These are phyloP conservation scores for Lepidostoma basale DNA, from an alignment of 1,140 invertebrate genomes.

Conservation along the genomic window DNA sequence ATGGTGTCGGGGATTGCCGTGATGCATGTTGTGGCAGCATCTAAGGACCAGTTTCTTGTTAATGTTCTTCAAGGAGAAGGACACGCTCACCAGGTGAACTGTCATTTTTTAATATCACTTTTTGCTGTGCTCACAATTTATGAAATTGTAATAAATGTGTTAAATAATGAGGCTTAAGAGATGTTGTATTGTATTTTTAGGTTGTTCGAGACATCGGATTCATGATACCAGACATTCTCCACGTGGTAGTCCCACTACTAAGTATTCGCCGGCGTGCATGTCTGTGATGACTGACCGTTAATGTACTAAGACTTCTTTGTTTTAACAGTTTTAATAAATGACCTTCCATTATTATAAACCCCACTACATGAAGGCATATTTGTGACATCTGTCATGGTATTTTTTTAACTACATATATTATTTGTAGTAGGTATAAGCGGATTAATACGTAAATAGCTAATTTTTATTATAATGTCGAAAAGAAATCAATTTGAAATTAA, in stretches of 20 bases:
- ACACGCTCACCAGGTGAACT: conserved; percentile 68
- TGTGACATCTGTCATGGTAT: too few species aligned
- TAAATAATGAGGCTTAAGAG: neutral
- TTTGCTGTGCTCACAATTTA: neutral
- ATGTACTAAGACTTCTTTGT: too few species aligned
- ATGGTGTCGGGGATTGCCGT: conserved; percentile 70
- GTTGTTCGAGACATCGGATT: conserved; percentile 74
- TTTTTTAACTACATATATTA: too few species aligned
- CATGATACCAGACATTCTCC: conserved; percentile 76
- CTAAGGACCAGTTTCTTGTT: conserved; percentile 76
- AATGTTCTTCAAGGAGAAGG: conserved; percentile 76
- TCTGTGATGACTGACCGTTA: neutral
- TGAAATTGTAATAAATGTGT: too few species aligned
- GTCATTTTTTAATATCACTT: conserved; percentile 23
- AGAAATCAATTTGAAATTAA: neutral
- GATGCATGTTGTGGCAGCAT: conserved; percentile 74
- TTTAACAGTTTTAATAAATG: too few species aligned
- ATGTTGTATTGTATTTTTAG: conserved; percentile 48
- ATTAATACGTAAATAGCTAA: neutral
- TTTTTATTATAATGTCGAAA: neutral
- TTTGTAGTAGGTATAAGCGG: too few species aligned
- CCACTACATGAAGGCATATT: too few species aligned
- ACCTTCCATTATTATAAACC: too few species aligned
- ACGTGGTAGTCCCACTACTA: conserved; percentile 66
- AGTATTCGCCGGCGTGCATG: conserved; percentile 35